phyloP scores from a whole-genome alignment of 2,797 vertebrate genomes.

The Eleutherodactylus coqui region DNA sequence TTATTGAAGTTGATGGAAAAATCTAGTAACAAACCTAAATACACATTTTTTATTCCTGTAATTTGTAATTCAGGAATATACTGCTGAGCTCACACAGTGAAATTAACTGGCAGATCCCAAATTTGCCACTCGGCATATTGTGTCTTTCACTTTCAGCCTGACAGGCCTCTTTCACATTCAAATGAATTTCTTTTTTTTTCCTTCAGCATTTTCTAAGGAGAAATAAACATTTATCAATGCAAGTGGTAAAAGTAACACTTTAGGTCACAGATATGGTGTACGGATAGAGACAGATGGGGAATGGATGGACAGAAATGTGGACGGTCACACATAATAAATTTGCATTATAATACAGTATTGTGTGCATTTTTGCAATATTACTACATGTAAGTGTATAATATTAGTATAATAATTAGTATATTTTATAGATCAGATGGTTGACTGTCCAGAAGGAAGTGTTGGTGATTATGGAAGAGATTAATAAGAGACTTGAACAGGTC shows the following conservation, averaged over 20 bases:
- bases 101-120: conserved; percentile 63
- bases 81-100: conserved; percentile 59
- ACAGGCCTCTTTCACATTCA: conserved; percentile 63
- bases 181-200: conserved; percentile 60
- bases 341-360: not conserved
- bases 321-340: not conserved
- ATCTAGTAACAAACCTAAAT: conserved; percentile 37
- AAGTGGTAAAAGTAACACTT: conserved; percentile 44
- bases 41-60: conserved; percentile 55
- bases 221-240: conserved; percentile 61
- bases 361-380: not conserved
- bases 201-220: conserved; percentile 59
- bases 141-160: conserved; percentile 58
- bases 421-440: too few relatives aligned
- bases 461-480: too few relatives aligned
- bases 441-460: too few relatives aligned
- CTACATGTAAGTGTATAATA: too few relatives aligned
- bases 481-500: too few relatives aligned
- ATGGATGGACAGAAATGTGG: not conserved
- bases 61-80: conserved; percentile 60
- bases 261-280: not conserved
- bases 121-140: conserved; percentile 62
- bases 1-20: not conserved
- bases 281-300: conserved; percentile 5
- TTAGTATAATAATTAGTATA: too few relatives aligned